phyloP scores from a whole-genome alignment of 2,113 vertebrate species.

The Tricholaema leucomelas region DNA sequence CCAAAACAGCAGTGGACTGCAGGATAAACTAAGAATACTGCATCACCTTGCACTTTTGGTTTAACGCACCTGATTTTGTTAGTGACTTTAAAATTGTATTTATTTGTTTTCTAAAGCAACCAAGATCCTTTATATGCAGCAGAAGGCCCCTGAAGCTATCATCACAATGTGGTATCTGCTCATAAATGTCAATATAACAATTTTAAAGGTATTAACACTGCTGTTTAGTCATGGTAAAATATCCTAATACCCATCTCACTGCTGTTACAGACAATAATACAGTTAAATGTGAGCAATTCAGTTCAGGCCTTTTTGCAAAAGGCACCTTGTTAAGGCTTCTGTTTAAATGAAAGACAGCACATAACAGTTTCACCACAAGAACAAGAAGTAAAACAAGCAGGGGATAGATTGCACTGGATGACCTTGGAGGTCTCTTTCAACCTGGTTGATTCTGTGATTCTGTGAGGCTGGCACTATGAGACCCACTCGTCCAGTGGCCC shows the following conservation, averaged over 20 bases:
- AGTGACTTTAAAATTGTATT: not conserved
- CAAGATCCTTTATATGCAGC: not conserved
- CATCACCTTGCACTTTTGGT: not conserved
- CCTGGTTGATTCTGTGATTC: too few species aligned
- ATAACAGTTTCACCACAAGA: not conserved
- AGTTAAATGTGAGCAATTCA: not conserved
- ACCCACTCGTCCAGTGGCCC: not conserved
- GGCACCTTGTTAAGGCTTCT: too few species aligned
- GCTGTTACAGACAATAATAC: not conserved
- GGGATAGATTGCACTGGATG: too few species aligned
- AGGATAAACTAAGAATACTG: not conserved
- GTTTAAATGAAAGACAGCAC: not conserved
- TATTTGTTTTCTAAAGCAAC: slow-evolving; percentile 35
- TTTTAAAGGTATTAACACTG: slow-evolving; percentile 27
- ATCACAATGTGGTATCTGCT: not conserved
- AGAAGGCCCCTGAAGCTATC: slow-evolving; percentile 41
- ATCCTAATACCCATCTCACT: not conserved
- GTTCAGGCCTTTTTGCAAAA: not conserved
- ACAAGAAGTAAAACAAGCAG: not conserved
- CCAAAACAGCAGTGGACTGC: not conserved
- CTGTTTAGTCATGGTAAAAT: slow-evolving; percentile 9
- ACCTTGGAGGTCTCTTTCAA: too few species aligned
- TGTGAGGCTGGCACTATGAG: accelerated
- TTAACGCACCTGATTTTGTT: not conserved
- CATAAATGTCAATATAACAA: slow-evolving; percentile 26